phyloP scores from a whole-genome alignment of 2,113 vertebrate species.

The Mirounga angustirostris region DNA sequence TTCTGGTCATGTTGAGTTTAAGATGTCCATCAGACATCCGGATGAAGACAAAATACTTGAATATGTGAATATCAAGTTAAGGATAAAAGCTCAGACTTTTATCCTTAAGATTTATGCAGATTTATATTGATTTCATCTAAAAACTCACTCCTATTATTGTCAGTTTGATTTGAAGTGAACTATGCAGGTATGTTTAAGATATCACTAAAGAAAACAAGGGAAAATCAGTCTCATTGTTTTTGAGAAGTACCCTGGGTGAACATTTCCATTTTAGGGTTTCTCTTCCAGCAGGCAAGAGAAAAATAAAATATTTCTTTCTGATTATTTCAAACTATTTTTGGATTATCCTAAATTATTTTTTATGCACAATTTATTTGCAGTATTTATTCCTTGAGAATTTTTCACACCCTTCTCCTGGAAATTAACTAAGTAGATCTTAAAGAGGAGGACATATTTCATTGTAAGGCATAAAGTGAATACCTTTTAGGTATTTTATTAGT shows the following conservation, averaged over 20 bases:
- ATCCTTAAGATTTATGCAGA: background rate
- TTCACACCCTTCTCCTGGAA: background rate
- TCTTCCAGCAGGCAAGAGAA: background rate
- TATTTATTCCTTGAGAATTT: conserved; percentile 22
- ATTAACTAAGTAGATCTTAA: background rate
- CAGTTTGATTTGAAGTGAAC: background rate
- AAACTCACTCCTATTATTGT: background rate
- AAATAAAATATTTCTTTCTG: background rate
- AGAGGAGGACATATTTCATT: background rate
- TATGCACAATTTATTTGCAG: background rate
- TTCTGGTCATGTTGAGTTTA: background rate
- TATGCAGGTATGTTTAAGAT: background rate
- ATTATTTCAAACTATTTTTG: background rate
- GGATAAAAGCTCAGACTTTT: background rate
- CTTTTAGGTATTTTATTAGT: background rate
- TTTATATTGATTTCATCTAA: background rate
- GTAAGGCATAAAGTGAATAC: background rate
- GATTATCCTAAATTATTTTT: background rate
- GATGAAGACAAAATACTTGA: background rate
- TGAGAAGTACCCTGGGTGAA: background rate
- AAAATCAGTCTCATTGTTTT: background rate
- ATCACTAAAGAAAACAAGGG: background rate
- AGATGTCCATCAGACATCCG: background rate
- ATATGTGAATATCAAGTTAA: background rate
- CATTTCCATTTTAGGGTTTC: background rate